Base-by-base conservation (phyloP, 2,888 invertebrate genomes). In the Netelia inedita region DNA sequence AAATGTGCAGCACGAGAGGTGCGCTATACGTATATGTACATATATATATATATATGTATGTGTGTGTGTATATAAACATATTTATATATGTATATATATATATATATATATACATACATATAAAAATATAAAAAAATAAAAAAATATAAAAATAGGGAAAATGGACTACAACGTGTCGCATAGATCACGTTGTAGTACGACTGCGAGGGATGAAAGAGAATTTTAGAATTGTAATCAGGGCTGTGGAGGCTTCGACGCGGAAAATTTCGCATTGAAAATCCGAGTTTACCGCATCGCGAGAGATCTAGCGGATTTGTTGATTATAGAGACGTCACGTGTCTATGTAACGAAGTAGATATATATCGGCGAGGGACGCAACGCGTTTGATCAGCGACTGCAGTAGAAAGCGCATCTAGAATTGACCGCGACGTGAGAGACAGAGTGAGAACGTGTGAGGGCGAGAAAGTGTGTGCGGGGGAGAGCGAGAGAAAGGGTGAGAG, bases 1-100 rank as follows among this genome's bases (percentile, higher is more conserved):
- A 88, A 89, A 89, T 89, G 89, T 85, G 82, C 86, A 87, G 79
- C 87, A 87, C 85, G 86, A 88, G 85, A 89, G 89, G 89, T 89
- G 74, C 88, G 72, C 19, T 9, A 57, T 57, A 46, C 46, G 14
- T 14, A 19, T 19, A 63, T 63, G 35, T 57, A 57, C 19, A 55
- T 55, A 71, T 65, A 55, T 65, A 79, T 71, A 11, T 65, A n/a
- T n/a, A n/a, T n/a, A n/a, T n/a, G n/a, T n/a, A n/a, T n/a, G n/a
- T n/a, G n/a, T n/a, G n/a, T n/a, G n/a, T n/a, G n/a, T n/a, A n/a
- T 50, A 2, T 23, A 1, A 2, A 2, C 2, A 23, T 23, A 23
- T 23, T 5, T 35, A 35, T 35, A 6, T 35, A 35, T 1, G 6
- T 35, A 35, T 6, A 35, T 35, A 35, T 1, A 35, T 35, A 35